Base-by-base conservation (phyloP, 2,113 vertebrate genomes). In the Lanius ludovicianus region DNA sequence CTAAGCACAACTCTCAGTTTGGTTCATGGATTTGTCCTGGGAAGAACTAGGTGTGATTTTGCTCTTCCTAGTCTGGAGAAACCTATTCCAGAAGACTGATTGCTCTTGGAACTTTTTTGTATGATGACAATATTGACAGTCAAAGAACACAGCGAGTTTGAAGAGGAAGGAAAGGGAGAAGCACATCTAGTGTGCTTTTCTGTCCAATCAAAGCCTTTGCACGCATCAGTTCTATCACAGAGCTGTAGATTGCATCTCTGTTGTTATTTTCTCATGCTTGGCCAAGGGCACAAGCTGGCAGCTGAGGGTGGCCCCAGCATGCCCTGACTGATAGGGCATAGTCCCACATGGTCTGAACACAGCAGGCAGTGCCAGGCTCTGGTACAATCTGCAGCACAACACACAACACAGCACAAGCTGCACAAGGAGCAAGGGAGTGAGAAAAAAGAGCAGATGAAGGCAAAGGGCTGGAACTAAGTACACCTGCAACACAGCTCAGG, bases 321-420 rank as follows among this genome's bases (percentile, higher is more conserved):
- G n/a, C 7, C 15, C 19, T 81, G 31, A 39, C 8, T 0, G 0
- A 23, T 1, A 2, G 6, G 27, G 17, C 14, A 33, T 7, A 50
- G 13, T 21, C 25, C 30, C 5, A 2, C 7, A 24, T 30, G 10
- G 3, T n/a, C 30, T 85, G 46, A 78, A 46, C 35, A 62, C 16
- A 47, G 2, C 7, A 49, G 39, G 25, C 7, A 68, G 30, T 39
- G 7, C 14, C 19, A 33, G 20, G 12, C 3, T 56, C 33, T 69
- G 19, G 6, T 39, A 42, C 17, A 15, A 27, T 55, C 55, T 37
- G 42, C 18, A 19, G 23, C 50, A 44, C 21, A 56, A 1, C 15
- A 1, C 2, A 3, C 10, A 56, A 11, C 17, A 47, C 37, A 56
- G 18, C 31, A 17, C 1, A 4, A 7, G 41, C 13, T 33, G 28